These are phyloP conservation scores for Labeo rohita DNA, from an alignment of 2,113 vertebrate genomes.

Conservation along the genomic window DNA sequence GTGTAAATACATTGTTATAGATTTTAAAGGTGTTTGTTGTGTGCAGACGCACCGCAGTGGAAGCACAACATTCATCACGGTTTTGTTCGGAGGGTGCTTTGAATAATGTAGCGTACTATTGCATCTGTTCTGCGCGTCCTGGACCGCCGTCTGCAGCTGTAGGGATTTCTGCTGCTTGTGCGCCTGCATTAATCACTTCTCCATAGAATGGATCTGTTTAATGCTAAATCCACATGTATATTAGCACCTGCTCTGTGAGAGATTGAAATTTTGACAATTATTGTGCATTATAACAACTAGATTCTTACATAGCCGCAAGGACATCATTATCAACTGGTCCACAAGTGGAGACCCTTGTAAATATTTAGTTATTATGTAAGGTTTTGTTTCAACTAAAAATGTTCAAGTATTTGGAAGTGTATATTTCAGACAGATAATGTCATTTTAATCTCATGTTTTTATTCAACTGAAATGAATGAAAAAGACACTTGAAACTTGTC, in stretches of 20 bases:
- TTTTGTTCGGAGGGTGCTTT: conserved; percentile 50
- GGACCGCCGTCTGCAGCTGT: conserved; percentile 40
- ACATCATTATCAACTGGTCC: neutral
- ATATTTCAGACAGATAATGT: too few species aligned
- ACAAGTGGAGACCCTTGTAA: too few species aligned
- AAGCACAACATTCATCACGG: conserved; percentile 54
- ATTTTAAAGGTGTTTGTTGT: conserved; percentile 18
- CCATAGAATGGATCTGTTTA: conserved; percentile 26
- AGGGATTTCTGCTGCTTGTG: conserved; percentile 32
- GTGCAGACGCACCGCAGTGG: conserved; percentile 34
- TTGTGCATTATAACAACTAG: neutral
- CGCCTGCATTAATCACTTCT: conserved; percentile 47
- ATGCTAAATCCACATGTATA: conserved; percentile 12
- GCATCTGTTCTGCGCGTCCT: conserved; percentile 41
- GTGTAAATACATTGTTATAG: conserved; percentile 16
- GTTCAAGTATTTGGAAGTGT: too few species aligned
- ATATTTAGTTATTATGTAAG: too few species aligned
- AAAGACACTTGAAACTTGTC: too few species aligned
- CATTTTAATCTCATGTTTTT: too few species aligned
- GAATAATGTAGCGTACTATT: conserved; percentile 64
- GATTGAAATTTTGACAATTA: neutral
- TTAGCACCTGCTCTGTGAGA: neutral
- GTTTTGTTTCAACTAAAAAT: too few species aligned
- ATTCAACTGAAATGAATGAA: too few species aligned
- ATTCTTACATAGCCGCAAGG: neutral